phyloP scores from a whole-genome alignment of 2,888 invertebrate genomes.

The Pherbina coryleti region DNA sequence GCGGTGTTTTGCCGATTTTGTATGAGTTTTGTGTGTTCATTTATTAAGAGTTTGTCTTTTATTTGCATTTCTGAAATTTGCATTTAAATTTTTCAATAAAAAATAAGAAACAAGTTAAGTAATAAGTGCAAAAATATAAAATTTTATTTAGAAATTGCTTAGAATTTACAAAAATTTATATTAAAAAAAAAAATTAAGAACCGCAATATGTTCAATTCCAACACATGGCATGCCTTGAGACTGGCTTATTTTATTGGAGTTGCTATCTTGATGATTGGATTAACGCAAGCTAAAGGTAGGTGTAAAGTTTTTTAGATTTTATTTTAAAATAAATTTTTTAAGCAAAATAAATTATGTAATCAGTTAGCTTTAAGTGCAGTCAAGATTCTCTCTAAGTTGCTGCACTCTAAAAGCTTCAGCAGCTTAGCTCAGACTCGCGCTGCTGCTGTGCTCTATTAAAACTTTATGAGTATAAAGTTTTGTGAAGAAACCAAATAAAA shows the following conservation, averaged over 20 bases:
- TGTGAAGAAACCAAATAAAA: not conserved
- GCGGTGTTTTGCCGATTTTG: not conserved
- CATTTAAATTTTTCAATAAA: not conserved
- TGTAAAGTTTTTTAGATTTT: not conserved
- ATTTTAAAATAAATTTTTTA: not conserved
- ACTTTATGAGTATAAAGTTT: slow-evolving; percentile 17
- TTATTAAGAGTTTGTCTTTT: no score
- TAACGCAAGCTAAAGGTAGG: slow-evolving; percentile 29
- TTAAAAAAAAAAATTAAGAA: not conserved
- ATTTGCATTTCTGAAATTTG: not conserved
- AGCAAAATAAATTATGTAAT: not conserved
- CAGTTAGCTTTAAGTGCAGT: not conserved
- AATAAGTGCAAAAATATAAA: not conserved
- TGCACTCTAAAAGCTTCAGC: no score
- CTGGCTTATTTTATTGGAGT: slow-evolving; percentile 8
- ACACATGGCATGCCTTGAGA: slow-evolving; percentile 8
- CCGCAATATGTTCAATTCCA: slow-evolving; percentile 17
- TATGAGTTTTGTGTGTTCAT: no score
- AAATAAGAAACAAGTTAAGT: not conserved
- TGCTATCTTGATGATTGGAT: not conserved
- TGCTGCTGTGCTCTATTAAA: not conserved
- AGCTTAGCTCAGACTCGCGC: no score
- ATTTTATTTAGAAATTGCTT: not conserved
- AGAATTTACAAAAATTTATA: not conserved
- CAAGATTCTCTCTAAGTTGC: no score